These are phyloP conservation scores for Bergia sp. DNA, from an alignment of 92 coral and sea anemone species.

Conservation along the genomic window DNA sequence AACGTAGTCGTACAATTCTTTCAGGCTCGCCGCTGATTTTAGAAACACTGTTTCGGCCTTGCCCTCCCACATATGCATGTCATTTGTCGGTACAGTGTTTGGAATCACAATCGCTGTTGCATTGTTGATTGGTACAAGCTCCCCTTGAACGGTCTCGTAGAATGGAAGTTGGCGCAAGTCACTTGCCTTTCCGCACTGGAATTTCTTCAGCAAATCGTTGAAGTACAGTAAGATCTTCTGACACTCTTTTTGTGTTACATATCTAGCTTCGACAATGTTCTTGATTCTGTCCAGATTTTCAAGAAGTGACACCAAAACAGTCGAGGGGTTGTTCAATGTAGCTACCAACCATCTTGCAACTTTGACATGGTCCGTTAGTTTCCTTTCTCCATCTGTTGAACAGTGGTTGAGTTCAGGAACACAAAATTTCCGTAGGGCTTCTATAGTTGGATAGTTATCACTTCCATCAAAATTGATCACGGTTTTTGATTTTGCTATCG, in stretches of 20 bases:
- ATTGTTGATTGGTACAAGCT: constrained; percentile 9
- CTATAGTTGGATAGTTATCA: too few relatives aligned
- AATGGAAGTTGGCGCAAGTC: constrained; percentile 56
- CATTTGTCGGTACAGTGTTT: constrained; percentile 31
- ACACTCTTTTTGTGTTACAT: not conserved
- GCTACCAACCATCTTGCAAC: too few relatives aligned
- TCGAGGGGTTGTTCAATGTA: constrained; percentile 39
- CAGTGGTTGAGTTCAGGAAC: too few relatives aligned
- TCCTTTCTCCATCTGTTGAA: too few relatives aligned
- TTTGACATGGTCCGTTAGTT: too few relatives aligned
- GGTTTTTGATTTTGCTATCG: too few relatives aligned
- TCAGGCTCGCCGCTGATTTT: not conserved
- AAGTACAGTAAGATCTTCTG: constrained; percentile 40
- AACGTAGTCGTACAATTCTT: constrained; percentile 44
- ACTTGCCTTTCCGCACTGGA: not conserved
- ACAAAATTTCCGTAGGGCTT: too few relatives aligned
- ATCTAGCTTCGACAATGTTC: not conserved
- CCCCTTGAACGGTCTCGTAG: constrained; percentile 48
- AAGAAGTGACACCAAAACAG: constrained; percentile 40
- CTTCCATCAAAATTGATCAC: too few relatives aligned
- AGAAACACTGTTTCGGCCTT: constrained; percentile 53
- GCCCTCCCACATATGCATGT: constrained; percentile 45
- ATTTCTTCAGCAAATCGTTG: not conserved
- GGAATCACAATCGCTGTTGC: constrained; percentile 45
- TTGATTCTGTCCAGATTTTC: constrained; percentile 36